Evolutionary conservation across 2,888 invertebrate genomes (phyloP).

Genomic region (Drosophila borealis): DNA sequence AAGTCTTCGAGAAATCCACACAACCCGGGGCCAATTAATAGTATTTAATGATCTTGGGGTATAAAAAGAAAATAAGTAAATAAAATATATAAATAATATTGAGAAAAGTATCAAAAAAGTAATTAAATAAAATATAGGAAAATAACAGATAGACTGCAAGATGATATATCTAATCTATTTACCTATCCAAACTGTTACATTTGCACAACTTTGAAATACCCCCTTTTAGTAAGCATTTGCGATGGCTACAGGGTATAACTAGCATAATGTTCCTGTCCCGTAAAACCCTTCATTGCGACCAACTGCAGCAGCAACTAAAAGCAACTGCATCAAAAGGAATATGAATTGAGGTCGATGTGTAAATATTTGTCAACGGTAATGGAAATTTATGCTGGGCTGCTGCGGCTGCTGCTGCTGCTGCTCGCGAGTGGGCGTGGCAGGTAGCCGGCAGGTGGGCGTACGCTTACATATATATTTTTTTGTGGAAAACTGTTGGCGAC

Average conservation of each 20-base stretch:
- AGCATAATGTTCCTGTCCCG: conserved; percentile 17
- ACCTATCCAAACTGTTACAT: background rate
- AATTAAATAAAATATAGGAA: no score
- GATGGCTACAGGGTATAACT: conserved; percentile 24
- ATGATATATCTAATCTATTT: no score
- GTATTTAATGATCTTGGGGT: no score
- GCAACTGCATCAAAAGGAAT: conserved; percentile 80
- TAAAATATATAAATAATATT: no score
- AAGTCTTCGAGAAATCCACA: no score
- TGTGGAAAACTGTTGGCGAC: conserved; percentile 49
- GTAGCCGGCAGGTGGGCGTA: conserved; percentile 14
- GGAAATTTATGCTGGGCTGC: conserved; percentile 80
- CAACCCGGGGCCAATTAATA: no score
- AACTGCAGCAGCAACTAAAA: conserved; percentile 63
- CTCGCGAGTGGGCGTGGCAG: conserved; percentile 37
- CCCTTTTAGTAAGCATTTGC: no score
- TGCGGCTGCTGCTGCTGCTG: conserved; percentile 33
- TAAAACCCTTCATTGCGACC: background rate
- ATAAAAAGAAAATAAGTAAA: no score
- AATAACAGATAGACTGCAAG: no score
- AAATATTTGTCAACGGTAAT: conserved; percentile 83
- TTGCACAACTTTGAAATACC: background rate
- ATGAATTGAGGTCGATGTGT: conserved; percentile 83
- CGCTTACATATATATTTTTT: conserved; percentile 38
- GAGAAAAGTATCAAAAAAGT: no score